These are phyloP conservation scores for Microtus californicus DNA, from an alignment of 2,797 vertebrate genomes.

Conservation along the genomic window DNA sequence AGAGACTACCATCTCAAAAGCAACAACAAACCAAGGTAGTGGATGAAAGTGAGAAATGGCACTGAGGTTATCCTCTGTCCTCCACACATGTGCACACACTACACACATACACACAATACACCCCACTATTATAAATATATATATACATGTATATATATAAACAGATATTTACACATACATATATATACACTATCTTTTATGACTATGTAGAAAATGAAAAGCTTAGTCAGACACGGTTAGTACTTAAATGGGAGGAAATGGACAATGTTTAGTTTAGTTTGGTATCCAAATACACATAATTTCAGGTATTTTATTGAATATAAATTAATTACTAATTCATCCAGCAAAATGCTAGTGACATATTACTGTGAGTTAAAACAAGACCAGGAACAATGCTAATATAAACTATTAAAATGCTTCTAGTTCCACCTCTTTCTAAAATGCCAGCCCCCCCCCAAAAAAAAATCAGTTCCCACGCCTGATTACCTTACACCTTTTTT, in stretches of 20 bases:
- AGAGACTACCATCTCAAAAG: not conserved
- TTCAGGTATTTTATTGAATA: not conserved
- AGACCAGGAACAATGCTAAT: constrained; percentile 5
- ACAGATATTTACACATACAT: too few species aligned
- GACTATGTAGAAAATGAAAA: not conserved
- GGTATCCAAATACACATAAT: not conserved
- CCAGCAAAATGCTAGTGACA: not conserved
- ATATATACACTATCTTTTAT: not conserved
- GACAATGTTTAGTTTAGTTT: constrained; percentile 2
- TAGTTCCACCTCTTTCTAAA: constrained; percentile 17
- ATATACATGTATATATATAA: too few species aligned
- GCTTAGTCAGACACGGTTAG: not conserved
- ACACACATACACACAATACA: not conserved
- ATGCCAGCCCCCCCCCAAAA: not conserved
- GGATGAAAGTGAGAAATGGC: not conserved
- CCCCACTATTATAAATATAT: not conserved
- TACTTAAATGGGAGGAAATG: not conserved
- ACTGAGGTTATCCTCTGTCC: not conserved
- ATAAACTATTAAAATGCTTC: constrained; percentile 1
- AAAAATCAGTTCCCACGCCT: not conserved
- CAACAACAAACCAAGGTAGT: not conserved
- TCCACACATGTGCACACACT: not conserved
- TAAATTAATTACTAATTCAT: not conserved
- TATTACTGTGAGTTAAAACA: not conserved
- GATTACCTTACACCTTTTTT: not conserved